Conservation (phyloP, 2,113 vertebrate species). For the Engraulis encrasicolus region DNA sequence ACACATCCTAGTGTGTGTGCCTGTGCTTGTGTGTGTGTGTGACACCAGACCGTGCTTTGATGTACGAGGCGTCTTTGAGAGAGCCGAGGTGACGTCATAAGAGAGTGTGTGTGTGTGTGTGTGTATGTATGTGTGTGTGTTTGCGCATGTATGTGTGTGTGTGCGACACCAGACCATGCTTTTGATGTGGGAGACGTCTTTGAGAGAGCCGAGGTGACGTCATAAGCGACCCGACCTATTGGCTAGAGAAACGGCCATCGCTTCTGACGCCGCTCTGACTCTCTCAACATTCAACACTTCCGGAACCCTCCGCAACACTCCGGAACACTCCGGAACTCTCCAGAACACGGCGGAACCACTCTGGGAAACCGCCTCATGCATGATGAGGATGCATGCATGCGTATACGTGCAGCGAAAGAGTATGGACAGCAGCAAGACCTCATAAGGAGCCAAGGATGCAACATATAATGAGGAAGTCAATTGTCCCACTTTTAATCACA, state of each 20-base stretch:
- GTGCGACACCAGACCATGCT: too few species aligned
- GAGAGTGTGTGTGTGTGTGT: too few species aligned
- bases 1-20: too few species aligned
- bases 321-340: background rate
- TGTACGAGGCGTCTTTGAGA: too few species aligned
- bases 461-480: background rate
- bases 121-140: too few species aligned
- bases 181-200: slow-evolving; percentile 28
- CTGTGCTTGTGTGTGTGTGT: too few species aligned
- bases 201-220: slow-evolving; percentile 62
- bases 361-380: background rate
- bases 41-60: too few species aligned
- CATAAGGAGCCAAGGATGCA: background rate
- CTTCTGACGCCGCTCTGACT: slow-evolving; percentile 62
- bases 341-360: too few species aligned
- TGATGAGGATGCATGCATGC: too few species aligned
- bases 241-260: slow-evolving; percentile 61
- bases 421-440: background rate
- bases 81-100: too few species aligned
- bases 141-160: too few species aligned
- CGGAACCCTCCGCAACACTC: background rate
- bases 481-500: background rate
- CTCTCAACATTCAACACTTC: slow-evolving; percentile 56
- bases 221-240: slow-evolving; percentile 63
- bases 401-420: background rate